Base-by-base conservation (phyloP, 2,797 vertebrate genomes). In the Vultur gryphus region DNA sequence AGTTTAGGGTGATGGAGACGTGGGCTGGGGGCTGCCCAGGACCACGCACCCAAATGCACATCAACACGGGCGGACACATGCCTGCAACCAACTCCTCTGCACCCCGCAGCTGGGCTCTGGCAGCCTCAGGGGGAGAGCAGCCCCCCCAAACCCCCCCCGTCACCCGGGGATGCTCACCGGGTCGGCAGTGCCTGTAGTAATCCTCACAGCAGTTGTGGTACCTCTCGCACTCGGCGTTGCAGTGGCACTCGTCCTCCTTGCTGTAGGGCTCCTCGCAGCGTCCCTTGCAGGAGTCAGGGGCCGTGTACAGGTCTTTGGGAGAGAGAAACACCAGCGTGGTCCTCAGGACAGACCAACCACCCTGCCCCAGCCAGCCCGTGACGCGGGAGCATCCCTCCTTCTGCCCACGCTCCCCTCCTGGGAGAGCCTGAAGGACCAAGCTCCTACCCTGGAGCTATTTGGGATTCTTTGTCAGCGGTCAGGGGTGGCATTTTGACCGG, bases 211-310 rank as follows among this genome's bases (percentile, higher is more conserved):
- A 98, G 97, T 43, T 94, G 57, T 1, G 48, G 51, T 64, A 21
- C 3, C 80, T 51, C n/a, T 9, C 43, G 15, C 98, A 98, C n/a
- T 69, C 93, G 4, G 25, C 4, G 41, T 98, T 61, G 62, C 98
- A 98, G 41, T 98, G 98, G 29, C 98, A 98, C 21, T 73, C 58
- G 8, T 97, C 95, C 76, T 95, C 93, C 33, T 41, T 61, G 46
- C 91, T 95, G 26, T 91, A 97, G 84, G 94, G 94, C 75, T 98
- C 97, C 2, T 41, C 83, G n/a, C 98, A 98, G 76, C 98, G 97
- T 3, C 97, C 97, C 59, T 55, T 15, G 76, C 98, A 98, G 31
- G 98, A 98, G 49, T 80, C 91, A 1, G 97, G 95, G 9, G 96
- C 94, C 0, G 77, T 89, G 88, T 98, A 98, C 26, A 97, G 64